Evolutionary conservation across 2,888 invertebrate species (phyloP), one percentile per base, ranked within the genome.

Genomic region (Acanthosepion esculentum): DNA sequence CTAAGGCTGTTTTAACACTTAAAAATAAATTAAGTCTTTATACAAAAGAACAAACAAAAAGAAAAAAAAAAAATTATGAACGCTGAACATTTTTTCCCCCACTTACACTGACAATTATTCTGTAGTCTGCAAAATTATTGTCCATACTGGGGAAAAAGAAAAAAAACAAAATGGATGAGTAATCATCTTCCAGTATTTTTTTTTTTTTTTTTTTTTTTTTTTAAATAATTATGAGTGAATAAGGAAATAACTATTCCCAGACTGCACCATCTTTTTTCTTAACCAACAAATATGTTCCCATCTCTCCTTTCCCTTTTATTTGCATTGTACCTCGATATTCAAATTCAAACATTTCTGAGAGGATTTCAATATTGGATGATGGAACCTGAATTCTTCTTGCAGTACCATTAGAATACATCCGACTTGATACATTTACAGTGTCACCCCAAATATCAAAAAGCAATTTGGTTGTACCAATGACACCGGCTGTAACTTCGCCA

Each of bases 371-470:
- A 7, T 97, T 96, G 15, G 96, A 96, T 95, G 97, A 97, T 10
- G 97, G 97, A 64, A 98, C 98, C 96, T 98, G 98, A 96, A 99
- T 98, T 94, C 98, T 98, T 95, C 99, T 98, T 8, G 98, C 98
- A 23, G 99, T 98, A 0, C 99, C 99, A 0, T 99, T 99, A 0
- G 99, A 99, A 97, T 99, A 99, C 99, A 99, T 99, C 94, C 99
- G 98, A 18, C 99, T 99, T 0, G 99, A 99, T 95, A 99, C 99
- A 97, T 99, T 99, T 0, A 99, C 99, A 0, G 99, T 99, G 97
- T 99, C 99, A 0, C 99, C 99, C 99, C 99, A 99, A 96, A 99
- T 99, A 97, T 99, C 99, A 96, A 99, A 99, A 97, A 99, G 99
- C 95, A 99, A 98, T 97, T 99, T 99, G 3, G 99, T 99, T 18